phyloP scores from a whole-genome alignment of 2,888 invertebrate species.

The Rhagophthalmus giganteus region DNA sequence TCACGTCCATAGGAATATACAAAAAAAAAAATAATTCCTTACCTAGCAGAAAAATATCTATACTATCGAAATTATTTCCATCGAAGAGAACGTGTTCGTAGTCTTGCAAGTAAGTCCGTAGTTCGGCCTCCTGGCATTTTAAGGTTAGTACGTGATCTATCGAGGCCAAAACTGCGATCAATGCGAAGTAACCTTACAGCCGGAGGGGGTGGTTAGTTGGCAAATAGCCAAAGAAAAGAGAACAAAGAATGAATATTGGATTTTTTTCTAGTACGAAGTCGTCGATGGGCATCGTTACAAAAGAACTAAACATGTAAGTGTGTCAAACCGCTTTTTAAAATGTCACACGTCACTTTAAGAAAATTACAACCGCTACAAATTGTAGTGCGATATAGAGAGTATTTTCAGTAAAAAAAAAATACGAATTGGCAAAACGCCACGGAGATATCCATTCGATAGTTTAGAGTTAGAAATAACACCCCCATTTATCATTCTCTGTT shows the following conservation, averaged over 20 bases:
- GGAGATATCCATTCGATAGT: conserved; percentile 6
- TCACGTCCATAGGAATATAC: no score
- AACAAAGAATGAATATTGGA: conserved; percentile 13
- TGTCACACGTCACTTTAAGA: background rate
- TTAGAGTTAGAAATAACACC: conserved; percentile 3
- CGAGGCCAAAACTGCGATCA: conserved; percentile 35
- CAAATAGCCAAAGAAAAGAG: conserved; percentile 22
- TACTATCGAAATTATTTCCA: no score
- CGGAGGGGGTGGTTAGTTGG: conserved; percentile 23
- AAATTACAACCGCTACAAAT: conserved; percentile 1
- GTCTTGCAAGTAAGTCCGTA: conserved; percentile 11
- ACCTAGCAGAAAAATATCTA: conserved; percentile 3
- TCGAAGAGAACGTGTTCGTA: conserved; percentile 8
- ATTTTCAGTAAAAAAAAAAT: conserved; percentile 3
- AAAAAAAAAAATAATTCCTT: conserved; percentile 5
- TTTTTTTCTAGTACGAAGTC: conserved; percentile 1
- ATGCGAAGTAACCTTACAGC: conserved; percentile 31
- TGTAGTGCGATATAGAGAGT: no score
- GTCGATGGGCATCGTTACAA: conserved; percentile 2
- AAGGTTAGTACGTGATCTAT: conserved; percentile 37
- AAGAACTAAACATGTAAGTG: conserved; percentile 8
- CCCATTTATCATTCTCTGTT: conserved; percentile 13
- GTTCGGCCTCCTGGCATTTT: conserved; percentile 31
- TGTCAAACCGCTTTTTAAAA: conserved; percentile 9
- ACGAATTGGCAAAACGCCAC: conserved; percentile 15